Conservation (phyloP, 2,797 vertebrate species). For the Tapera naevia region DNA sequence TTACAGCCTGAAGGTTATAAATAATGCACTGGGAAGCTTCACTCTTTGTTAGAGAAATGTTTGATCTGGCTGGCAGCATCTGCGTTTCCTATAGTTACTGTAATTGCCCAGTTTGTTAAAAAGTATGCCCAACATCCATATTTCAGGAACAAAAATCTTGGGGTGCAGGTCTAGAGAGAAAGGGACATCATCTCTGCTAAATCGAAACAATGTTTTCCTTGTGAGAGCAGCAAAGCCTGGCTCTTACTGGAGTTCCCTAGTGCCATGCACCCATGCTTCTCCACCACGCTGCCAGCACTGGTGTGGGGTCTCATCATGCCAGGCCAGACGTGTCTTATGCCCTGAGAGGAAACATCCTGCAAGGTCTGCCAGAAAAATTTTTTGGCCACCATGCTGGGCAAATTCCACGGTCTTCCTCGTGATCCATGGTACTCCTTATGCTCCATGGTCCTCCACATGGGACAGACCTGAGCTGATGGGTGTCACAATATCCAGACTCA, state of each 20-base stretch:
- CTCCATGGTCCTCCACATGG: accelerated
- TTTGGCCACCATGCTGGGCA: background rate
- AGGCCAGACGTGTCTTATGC: background rate
- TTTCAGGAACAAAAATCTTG: background rate
- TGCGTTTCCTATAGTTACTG: background rate
- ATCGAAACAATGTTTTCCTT: accelerated
- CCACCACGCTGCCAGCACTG: accelerated
- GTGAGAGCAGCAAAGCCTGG: background rate
- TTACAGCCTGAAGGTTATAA: background rate
- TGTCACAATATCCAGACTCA: background rate
- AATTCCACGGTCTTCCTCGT: background rate
- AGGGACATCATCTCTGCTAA: background rate
- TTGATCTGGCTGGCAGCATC: background rate
- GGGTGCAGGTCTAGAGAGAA: background rate
- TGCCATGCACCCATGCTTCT: background rate
- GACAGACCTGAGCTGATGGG: background rate
- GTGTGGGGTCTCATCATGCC: background rate
- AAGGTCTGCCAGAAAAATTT: background rate
- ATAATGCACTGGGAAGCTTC: background rate
- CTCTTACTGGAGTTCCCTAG: background rate
- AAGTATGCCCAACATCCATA: background rate
- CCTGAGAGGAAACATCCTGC: background rate
- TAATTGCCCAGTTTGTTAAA: conserved; percentile 20
- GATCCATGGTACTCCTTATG: background rate
- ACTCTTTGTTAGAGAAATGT: background rate